Evolutionary conservation across 2,888 invertebrate species (phyloP), one percentile per base, ranked within the genome.

Genomic region (Acheta domesticus): DNA sequence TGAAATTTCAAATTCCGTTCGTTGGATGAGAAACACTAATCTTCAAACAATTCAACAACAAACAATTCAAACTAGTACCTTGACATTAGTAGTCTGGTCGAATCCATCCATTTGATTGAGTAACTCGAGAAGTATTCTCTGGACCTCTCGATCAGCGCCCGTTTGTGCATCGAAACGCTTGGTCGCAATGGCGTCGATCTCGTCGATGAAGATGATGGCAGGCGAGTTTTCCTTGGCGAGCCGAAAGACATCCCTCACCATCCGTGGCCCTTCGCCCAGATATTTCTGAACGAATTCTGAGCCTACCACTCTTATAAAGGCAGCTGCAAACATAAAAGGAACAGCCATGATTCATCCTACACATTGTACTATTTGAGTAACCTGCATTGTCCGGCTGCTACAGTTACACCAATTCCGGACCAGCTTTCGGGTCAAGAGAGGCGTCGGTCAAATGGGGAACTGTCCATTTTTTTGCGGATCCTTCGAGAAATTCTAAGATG

Each of bases 71-170:
- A 36, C 36, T 5, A 36, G 36, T 36, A 36, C 98, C 91, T 99
- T 99, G 23, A 99, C 99, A 89, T 99, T 99, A n/a, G 99, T 98
- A 2, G 97, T 98, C 88, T 99, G 99, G 88, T 99, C 99, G 87
- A 99, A 99, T 78, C 99, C 99, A 88, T 99, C 99, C 99, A 99
- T 99, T 88, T 99, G 99, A 89, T 99, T 99, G 12, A 99, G 90
- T 80, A 99, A 89, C 86, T 99, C 99, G 21, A 99, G 89, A 48
- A 99, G 89, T 87, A 99, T 99, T 88, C 99, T 92, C 86, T 99
- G 99, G 0, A 99, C 99, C 88, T 99, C 98, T 84, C 98, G 91
- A 90, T 98, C 98, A 79, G 98, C 98, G 84, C 98, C 98, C 82
- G 98, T 99, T 87, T 99, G 98, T 3, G 98, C 98, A 88, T 99